Conservation (phyloP, 35 echinoderm and acorn worm genomes). For the Ophioderma brevispina region DNA sequence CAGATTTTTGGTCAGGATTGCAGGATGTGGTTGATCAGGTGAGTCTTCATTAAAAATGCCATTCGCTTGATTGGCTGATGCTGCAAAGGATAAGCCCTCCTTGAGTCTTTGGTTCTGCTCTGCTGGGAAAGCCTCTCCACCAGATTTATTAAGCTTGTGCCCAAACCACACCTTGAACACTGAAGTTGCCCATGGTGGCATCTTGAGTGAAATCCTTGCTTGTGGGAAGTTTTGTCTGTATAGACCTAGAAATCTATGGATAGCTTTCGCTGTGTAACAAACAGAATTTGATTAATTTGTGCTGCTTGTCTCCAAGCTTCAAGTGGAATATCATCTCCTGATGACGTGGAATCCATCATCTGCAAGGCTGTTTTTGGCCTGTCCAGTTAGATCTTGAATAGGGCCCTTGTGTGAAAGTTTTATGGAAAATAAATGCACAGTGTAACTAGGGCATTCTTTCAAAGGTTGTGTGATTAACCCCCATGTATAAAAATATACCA, state of each 20-base stretch:
- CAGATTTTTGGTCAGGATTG: neutral
- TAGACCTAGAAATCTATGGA: neutral
- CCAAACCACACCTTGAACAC: neutral
- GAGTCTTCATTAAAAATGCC: neutral
- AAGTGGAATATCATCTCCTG: slow-evolving; percentile 22
- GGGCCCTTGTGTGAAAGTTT: neutral
- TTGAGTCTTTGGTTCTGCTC: slow-evolving; percentile 3
- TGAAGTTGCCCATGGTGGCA: neutral
- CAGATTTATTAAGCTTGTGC: slow-evolving; percentile 11
- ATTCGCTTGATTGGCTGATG: neutral
- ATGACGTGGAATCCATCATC: neutral
- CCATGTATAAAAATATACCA: too few relatives aligned
- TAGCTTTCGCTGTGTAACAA: neutral
- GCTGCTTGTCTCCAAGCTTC: neutral
- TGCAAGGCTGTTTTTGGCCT: neutral
- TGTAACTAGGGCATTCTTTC: neutral
- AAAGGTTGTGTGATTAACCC: neutral
- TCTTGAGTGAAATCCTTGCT: neutral
- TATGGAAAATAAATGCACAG: neutral
- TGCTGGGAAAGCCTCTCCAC: slow-evolving; percentile 2
- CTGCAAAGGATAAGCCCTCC: neutral
- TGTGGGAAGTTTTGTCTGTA: neutral
- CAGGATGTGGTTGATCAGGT: neutral
- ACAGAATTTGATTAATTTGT: neutral
- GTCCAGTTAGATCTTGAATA: slow-evolving; percentile 6